Conservation (phyloP, 2,113 vertebrate genomes). For the Eubucco bourcierii region DNA sequence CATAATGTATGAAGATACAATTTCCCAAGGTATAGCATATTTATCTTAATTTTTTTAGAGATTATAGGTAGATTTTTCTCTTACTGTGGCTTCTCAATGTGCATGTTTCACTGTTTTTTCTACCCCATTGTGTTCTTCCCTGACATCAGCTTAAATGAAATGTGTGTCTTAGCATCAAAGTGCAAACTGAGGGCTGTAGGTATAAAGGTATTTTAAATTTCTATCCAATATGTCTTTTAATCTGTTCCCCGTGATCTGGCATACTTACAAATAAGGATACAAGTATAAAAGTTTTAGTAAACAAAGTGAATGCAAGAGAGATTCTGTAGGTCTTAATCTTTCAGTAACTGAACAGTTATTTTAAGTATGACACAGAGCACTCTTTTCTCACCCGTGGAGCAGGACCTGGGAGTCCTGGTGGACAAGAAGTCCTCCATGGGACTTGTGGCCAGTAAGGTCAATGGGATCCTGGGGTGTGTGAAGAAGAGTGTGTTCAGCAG, state of each 20-base stretch:
- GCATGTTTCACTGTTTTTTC: not conserved
- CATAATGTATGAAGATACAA: constrained; percentile 55
- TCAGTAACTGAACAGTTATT: not conserved
- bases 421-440: too few relatives aligned
- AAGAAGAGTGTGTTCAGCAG: not conserved
- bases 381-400: too few relatives aligned
- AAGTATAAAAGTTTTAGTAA: not conserved
- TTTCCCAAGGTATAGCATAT: constrained; percentile 23
- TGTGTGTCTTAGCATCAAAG: not conserved
- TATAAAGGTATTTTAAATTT: not conserved
- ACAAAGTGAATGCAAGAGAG: not conserved
- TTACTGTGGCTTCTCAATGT: not conserved
- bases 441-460: too few relatives aligned
- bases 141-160: not conserved
- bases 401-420: too few relatives aligned
- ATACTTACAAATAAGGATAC: not conserved
- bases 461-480: too few relatives aligned
- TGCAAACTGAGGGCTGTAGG: not conserved
- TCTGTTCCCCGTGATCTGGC: not conserved
- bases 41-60: constrained; percentile 57
- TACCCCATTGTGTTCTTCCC: not conserved
- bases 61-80: not conserved
- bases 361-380: not conserved
- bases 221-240: not conserved
- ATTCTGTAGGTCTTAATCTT: not conserved